Percentiles rank a stretch among this genome's conserved stretches.
phyloP scores from a whole-genome alignment of 1,140 invertebrate species.

The Lerema accius region DNA sequence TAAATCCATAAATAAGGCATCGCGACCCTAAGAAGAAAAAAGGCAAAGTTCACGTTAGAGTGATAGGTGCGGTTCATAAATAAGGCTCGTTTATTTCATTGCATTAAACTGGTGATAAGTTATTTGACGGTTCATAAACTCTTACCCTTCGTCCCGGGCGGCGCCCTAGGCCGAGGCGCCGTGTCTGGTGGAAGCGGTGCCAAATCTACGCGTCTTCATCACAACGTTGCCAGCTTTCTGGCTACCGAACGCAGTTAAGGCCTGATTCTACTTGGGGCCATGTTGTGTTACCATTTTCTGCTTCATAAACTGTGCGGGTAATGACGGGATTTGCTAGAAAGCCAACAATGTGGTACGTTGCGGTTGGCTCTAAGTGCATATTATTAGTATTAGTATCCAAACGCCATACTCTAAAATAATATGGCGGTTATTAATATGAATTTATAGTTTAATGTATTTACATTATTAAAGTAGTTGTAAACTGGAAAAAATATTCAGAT shows the following conservation, averaged over 20 bases:
- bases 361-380: conserved; percentile 20
- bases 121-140: conserved; percentile 76
- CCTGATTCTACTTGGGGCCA: conserved; percentile 50
- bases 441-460: background rate
- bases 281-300: conserved; percentile 68
- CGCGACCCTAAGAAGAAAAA: conserved; percentile 62
- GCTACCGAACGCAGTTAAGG: conserved; percentile 55
- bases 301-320: conserved; percentile 58
- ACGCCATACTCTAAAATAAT: conserved; percentile 2
- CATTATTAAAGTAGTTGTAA: no score
- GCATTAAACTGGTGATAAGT: conserved; percentile 77
- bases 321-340: conserved; percentile 45
- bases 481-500: no score
- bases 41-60: conserved; percentile 60
- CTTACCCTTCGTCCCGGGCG: conserved; percentile 45
- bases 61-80: conserved; percentile 70
- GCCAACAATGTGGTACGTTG: conserved; percentile 41
- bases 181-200: conserved; percentile 51
- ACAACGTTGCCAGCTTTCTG: conserved; percentile 56
- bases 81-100: conserved; percentile 73
- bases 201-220: conserved; percentile 69
- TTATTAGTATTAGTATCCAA: conserved; percentile 14
- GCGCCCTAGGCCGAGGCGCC: conserved; percentile 52
- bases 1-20: conserved; percentile 74
- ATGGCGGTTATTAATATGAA: conserved; percentile 4